These are phyloP conservation scores for Bucorvus abyssinicus DNA, from an alignment of 2,797 vertebrate genomes.

Conservation along the genomic window DNA sequence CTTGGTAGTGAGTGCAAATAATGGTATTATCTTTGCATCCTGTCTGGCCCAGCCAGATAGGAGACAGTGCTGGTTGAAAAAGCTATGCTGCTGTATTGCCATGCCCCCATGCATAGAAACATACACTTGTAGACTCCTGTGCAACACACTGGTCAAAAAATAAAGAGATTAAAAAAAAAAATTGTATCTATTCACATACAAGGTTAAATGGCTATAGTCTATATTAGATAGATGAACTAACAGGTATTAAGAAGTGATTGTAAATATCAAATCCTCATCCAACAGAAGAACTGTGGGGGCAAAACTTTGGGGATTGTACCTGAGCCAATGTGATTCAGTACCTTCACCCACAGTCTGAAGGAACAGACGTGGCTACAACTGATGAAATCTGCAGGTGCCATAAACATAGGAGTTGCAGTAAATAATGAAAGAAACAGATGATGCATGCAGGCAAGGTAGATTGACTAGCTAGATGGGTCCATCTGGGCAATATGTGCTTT, in stretches of 20 bases:
- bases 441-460: not conserved
- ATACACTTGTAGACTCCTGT: not conserved
- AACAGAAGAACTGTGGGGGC: not conserved
- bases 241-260: not conserved
- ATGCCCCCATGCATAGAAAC: not conserved
- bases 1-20: not conserved
- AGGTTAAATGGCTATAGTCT: not conserved
- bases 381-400: not conserved
- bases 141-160: not conserved
- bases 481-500: not conserved
- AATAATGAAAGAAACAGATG: not conserved
- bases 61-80: not conserved
- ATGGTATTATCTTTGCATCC: not conserved
- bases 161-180: not conserved
- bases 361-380: not conserved
- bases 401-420: not conserved
- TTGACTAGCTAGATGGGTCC: not conserved
- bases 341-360: not conserved
- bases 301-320: not conserved
- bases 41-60: not conserved
- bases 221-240: not conserved
- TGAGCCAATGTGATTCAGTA: not conserved
- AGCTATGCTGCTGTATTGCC: not conserved
- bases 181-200: not conserved
- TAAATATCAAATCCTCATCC: not conserved